Conservation (phyloP, 2,888 invertebrate species). For the Kryphioiulus occultus region DNA sequence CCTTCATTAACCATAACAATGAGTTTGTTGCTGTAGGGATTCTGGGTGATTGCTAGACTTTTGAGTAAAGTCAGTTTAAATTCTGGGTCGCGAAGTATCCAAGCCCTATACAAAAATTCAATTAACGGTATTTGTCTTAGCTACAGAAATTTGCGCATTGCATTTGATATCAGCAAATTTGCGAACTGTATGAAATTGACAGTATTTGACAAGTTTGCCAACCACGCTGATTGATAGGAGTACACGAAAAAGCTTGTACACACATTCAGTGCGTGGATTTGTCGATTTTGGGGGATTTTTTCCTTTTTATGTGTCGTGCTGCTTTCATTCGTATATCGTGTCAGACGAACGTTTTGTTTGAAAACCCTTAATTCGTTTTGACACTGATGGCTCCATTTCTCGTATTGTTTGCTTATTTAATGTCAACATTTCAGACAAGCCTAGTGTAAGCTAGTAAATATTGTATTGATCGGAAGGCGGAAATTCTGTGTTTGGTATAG, state of each 20-base stretch:
- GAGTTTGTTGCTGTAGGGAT: too few relatives aligned
- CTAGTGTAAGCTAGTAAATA: not conserved
- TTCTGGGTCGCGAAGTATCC: too few relatives aligned
- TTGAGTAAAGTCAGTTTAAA: too few relatives aligned
- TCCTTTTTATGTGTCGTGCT: not conserved
- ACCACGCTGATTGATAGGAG: not conserved
- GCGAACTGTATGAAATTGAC: not conserved
- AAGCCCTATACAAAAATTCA: too few relatives aligned
- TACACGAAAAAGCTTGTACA: not conserved
- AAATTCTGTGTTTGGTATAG: not conserved
- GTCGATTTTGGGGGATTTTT: not conserved
- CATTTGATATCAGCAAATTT: too few relatives aligned
- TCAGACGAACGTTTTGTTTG: not conserved
- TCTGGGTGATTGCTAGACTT: too few relatives aligned
- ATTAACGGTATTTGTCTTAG: too few relatives aligned
- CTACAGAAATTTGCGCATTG: not conserved
- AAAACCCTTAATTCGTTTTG: not conserved
- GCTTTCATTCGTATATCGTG: not conserved
- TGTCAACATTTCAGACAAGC: not conserved
- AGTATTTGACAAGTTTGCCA: not conserved
- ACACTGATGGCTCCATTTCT: constrained; percentile 9
- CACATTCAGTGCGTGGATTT: not conserved
- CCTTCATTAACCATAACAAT: too few relatives aligned
- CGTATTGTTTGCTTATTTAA: constrained; percentile 7
- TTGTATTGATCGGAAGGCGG: not conserved